Evolutionary conservation across 2,888 invertebrate species (phyloP).

Genomic region (Scaptomyza parva): DNA sequence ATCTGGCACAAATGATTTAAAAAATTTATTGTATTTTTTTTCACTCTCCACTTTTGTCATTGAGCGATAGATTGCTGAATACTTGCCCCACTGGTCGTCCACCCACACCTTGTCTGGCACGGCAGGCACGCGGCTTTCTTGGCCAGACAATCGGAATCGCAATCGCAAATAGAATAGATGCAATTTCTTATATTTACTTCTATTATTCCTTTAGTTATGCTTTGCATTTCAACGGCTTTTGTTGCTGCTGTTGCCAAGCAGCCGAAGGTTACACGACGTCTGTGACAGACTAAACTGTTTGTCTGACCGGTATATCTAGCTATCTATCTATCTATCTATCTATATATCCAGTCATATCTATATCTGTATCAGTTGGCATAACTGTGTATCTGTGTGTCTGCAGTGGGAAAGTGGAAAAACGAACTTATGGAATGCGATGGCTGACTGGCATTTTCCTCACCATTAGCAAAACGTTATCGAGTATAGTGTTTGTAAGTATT

Average conservation of each 20-base stretch:
- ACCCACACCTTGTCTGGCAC: background rate
- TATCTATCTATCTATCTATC: conserved; percentile 14
- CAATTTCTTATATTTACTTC: conserved; percentile 73
- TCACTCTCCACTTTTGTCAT: conserved; percentile 26
- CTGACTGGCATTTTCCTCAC: conserved; percentile 51
- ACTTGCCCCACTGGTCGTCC: background rate
- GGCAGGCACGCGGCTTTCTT: conserved; percentile 29
- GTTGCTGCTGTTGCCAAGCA: conserved; percentile 41
- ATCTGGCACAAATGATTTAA: conserved; percentile 30
- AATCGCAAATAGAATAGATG: conserved; percentile 55
- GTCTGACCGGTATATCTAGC: conserved; percentile 44
- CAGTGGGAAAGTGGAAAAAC: conserved; percentile 19
- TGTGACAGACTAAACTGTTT: conserved; percentile 51
- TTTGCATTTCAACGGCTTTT: conserved; percentile 17
- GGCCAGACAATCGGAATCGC: conserved; percentile 62
- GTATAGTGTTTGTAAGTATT: conserved; percentile 30
- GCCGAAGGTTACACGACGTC: conserved; percentile 67
- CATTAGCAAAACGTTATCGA: conserved; percentile 51
- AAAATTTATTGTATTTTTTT: conserved; percentile 9
- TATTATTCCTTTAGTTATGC: conserved; percentile 46
- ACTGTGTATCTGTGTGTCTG: conserved; percentile 21
- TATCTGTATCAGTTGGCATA: conserved; percentile 6
- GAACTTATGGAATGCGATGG: conserved; percentile 27
- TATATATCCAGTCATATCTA: conserved; percentile 20
- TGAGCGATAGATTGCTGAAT: conserved; percentile 29